Base-by-base conservation (phyloP, 2,113 vertebrate genomes). In the Ictidomys tridecemlineatus region DNA sequence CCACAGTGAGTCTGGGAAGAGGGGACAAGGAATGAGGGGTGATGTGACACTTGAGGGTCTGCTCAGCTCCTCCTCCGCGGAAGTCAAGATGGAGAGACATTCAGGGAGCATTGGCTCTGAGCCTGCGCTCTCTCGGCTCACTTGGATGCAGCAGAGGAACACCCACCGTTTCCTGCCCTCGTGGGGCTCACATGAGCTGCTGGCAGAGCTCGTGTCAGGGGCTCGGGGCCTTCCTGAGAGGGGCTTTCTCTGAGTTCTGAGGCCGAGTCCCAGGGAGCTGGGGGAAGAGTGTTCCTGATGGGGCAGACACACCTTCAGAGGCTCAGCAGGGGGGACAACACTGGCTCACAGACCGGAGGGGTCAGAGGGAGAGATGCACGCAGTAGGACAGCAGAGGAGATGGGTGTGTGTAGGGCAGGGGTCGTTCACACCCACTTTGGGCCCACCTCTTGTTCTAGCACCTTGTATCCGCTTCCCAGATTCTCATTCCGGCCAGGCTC, bases 181-280 rank as follows among this genome's bases (percentile, higher is more conserved):
- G 4, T 4, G n/a, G 70, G 37, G 12, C 72, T 39, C 42, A 22
- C 1, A 2, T 6, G 5, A 10, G 12, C 0, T 39, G 22, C 51
- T n/a, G 7, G n/a, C 39, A 20, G n/a, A 72, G 32, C n/a, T 73
- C 22, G 32, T 24, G 56, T 34, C 26, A 16, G 20, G 8, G 45
- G 32, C 48, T 53, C 26, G n/a, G 34, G 8, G 37, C 58, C 3
- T 8, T 3, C n/a, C 48, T 70, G 69, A n/a, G 70, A 39, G 17
- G n/a, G 0, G 6, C 77, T 73, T 79, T 30, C 80, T 65, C 20
- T 32, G 72, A 85, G 28, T n/a, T 79, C 11, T 45, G 37, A n/a
- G 69, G 28, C 13, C 24, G 39, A 74, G 58, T 26, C 6, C 17
- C 42, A 83, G 28, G 12, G 13, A 32, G 61, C 37, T 8, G 39